Base-by-base conservation (phyloP, 2,888 invertebrate species). In the Ectemnius continuus region DNA sequence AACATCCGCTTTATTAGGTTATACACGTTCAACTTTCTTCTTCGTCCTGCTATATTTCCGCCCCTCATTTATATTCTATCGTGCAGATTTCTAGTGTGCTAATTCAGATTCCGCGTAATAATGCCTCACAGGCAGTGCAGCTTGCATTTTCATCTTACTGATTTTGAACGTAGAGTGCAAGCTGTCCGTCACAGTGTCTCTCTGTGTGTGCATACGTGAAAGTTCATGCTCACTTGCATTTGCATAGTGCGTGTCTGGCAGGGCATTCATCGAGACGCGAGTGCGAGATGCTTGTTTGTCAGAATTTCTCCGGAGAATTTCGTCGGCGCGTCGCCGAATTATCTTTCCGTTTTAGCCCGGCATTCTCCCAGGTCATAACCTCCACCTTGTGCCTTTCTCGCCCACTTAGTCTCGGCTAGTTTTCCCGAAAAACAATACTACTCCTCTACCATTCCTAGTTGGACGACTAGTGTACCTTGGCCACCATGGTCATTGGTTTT, bases 231-330 rank as follows among this genome's bases (percentile, higher is more conserved):
- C 57, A 66, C 70, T 76, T 74, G 82, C 76, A 81, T 81, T 81
- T 79, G 79, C 81, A 79, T 81, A 68, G 81, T 60, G 76, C 58
- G 58, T 66, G 71, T 52, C 70, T 60, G 76, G 70, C 71, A 67
- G 52, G 52, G 8, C 14, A 16, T 52, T 14, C 52, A 52, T 52
- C 52, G 52, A 5, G 52, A 69, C 61, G 65, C 70, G 69, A 75
- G 65, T 73, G 73, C 67, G 67, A 68, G 61, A 47, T 69, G 75
- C 69, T 82, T 80, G 82, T 80, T 81, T 81, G 82, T 82, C 80
- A 82, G 80, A 82, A 82, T 82, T 82, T 82, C 80, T 74, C 82
- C 72, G 36, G 76, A 82, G 82, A 78, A 82, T 80, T 82, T 80
- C 75, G 57, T 73, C 63, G 71, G 56, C 65, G 63, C 68, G 62